phyloP scores from a whole-genome alignment of 2,113 vertebrate species.

The Uropsilus gracilis region DNA sequence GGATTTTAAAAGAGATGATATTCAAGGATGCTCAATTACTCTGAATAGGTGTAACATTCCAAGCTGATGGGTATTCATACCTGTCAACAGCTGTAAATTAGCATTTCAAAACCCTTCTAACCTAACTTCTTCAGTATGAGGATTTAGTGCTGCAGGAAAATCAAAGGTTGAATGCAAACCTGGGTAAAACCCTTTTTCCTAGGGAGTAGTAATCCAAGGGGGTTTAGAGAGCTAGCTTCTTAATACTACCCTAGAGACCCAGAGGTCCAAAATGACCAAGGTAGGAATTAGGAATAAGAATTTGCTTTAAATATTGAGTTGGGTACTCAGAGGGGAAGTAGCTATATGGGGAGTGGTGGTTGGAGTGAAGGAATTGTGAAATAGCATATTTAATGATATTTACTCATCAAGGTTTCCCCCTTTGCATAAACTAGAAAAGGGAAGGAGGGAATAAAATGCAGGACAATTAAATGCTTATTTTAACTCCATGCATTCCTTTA shows the following conservation, averaged over 20 bases:
- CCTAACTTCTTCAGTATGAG: background rate
- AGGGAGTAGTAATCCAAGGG: background rate
- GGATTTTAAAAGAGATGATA: conserved; percentile 56
- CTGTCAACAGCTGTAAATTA: conserved; percentile 71
- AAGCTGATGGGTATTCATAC: conserved; percentile 58
- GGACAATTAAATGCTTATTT: background rate
- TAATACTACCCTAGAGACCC: background rate
- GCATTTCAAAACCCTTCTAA: conserved; percentile 70
- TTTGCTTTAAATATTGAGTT: background rate
- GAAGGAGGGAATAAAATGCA: background rate
- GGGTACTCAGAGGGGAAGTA: background rate
- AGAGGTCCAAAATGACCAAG: background rate
- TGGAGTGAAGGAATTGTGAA: background rate
- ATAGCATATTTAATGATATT: background rate
- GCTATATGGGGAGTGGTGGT: background rate
- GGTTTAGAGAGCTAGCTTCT: background rate
- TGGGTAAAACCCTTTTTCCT: background rate
- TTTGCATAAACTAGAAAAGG: background rate
- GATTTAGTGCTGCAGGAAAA: conserved; percentile 8
- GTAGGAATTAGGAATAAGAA: background rate
- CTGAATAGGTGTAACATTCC: conserved; percentile 73
- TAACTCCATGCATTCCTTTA: background rate
- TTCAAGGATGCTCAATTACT: conserved; percentile 56
- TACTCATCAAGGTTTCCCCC: background rate
- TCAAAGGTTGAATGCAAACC: background rate